Conservation (phyloP, 2,888 invertebrate genomes). For the Perdita meconis region DNA sequence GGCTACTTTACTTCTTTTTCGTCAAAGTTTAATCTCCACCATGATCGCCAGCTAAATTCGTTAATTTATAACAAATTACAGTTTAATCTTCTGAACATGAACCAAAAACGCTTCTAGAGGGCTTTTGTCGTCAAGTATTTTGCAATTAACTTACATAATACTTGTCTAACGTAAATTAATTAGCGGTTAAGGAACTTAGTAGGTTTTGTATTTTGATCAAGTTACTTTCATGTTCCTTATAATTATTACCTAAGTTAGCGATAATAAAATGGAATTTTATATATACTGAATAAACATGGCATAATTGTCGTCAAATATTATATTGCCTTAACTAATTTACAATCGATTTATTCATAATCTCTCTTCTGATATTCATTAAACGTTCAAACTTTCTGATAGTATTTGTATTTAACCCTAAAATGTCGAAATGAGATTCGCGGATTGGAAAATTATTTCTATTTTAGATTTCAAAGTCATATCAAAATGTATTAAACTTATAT, state of each 20-base stretch:
- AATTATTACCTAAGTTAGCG: constrained; percentile 55
- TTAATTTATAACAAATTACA: constrained; percentile 44
- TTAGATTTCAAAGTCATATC: too few relatives aligned
- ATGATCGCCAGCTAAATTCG: constrained; percentile 15
- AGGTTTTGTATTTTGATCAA: constrained; percentile 58
- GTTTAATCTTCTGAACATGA: constrained; percentile 59
- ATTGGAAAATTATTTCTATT: too few relatives aligned
- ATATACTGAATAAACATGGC: constrained; percentile 43
- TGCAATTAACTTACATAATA: constrained; percentile 67
- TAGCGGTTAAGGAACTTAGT: constrained; percentile 59
- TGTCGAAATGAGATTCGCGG: too few relatives aligned
- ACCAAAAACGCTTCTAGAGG: constrained; percentile 57
- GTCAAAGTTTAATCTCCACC: neutral
- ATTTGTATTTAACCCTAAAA: too few relatives aligned
- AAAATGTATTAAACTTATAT: too few relatives aligned
- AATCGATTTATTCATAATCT: constrained; percentile 1
- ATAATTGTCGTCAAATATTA: constrained; percentile 4
- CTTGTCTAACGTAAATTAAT: constrained; percentile 64
- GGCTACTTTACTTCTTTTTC: constrained; percentile 8
- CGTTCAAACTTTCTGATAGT: too few relatives aligned
- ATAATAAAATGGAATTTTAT: constrained; percentile 59
- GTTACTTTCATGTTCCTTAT: constrained; percentile 46
- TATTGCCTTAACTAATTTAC: constrained; percentile 12
- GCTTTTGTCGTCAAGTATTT: constrained; percentile 52
- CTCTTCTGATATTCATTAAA: too few relatives aligned